Evolutionary conservation across 2,113 vertebrate species (phyloP), one percentile per base, ranked within the genome.

Genomic region (Dissostichus mawsoni): DNA sequence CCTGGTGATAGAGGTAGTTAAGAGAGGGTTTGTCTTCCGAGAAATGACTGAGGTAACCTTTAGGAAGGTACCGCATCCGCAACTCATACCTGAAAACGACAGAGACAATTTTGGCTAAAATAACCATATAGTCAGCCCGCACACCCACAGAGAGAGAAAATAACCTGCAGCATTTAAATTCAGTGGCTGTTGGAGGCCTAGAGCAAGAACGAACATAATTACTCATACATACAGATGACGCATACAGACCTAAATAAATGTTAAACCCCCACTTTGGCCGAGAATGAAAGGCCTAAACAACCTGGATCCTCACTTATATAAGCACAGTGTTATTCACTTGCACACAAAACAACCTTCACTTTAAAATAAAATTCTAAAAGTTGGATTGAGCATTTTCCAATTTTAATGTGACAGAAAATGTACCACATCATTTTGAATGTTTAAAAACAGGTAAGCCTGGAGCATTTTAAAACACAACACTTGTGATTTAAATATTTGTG

Each of bases 1-100:
- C 98, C 97, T 99, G 98, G 65, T 99, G 98, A 92, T 99, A 99
- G 95, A 99, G 98, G 96, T 98, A 99, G 95, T 98, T 98, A 79
- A 99, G 93, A 69, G 98, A 98, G 72, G 98, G 98, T 86, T 97
- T 99, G 93, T 99, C 98, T 91, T 99, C 97, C 5, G 96, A 96
- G 93, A 99, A 99, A 94, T 99, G 97, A 90, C 95, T 98, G 86
- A 99, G 93, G 93, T 98, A 99, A 91, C 97, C 97, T 96, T 99
- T 99, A 44, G 98, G 98, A 91, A 99, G 95, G 89, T 99, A 99
- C 17, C 98, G 96, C 92, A 99, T 97, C 81, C 98, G 96, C 70
- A 99, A 87, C 89, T 99, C 98, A 50, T 99, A 99, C 79, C 98
- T 99, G 92, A 76, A 47, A 79, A 77, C 41, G 65, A 86, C 64